Percentiles rank a stretch among this genome's conserved stretches.
Evolutionary conservation across 2,113 vertebrate species (phyloP).

Genomic region (Piaya cayana): DNA sequence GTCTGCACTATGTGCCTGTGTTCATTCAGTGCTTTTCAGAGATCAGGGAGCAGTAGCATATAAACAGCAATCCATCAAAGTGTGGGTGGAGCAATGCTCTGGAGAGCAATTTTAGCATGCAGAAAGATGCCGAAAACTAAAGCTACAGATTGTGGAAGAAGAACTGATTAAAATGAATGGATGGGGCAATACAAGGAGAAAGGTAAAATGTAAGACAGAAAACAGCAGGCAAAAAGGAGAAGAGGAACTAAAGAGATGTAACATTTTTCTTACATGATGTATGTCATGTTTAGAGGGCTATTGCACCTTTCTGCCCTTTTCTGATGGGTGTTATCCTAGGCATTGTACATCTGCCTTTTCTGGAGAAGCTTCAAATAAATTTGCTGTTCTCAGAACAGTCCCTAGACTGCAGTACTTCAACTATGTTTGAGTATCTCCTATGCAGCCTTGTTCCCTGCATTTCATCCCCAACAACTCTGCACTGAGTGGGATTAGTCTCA

Average conservation of each 20-base stretch:
- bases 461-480: not conserved
- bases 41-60: not conserved
- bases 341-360: not conserved
- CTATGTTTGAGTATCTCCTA: not conserved
- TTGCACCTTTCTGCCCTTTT: not conserved
- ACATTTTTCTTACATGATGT: not conserved
- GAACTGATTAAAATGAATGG: slow-evolving; percentile 40
- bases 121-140: slow-evolving; percentile 32
- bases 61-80: slow-evolving; percentile 47
- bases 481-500: not conserved
- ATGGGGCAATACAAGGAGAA: not conserved
- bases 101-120: slow-evolving; percentile 47
- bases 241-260: not conserved
- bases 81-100: slow-evolving; percentile 50
- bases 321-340: not conserved
- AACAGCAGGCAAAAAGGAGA: not conserved
- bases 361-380: not conserved
- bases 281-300: not conserved
- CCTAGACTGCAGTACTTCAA: not conserved
- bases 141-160: not conserved
- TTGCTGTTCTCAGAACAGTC: not conserved
- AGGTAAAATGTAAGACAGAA: not conserved
- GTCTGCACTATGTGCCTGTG: not conserved
- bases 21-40: not conserved
- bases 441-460: not conserved